Evolutionary conservation across 2,888 invertebrate genomes (phyloP), one percentile per base, ranked within the genome.

Genomic region (Chymomyza caudatula): DNA sequence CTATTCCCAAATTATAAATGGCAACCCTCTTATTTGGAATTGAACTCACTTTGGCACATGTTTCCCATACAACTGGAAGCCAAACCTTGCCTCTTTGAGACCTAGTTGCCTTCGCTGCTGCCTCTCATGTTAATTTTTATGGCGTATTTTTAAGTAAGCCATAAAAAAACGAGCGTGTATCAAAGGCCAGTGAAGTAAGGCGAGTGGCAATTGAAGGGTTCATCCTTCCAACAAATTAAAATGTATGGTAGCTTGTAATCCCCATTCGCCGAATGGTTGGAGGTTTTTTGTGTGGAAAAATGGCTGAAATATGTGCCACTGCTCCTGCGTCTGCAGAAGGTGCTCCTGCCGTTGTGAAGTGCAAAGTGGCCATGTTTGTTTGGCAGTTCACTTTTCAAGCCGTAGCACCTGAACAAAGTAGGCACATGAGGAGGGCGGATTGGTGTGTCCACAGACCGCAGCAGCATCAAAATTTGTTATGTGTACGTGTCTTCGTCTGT

Each of bases 91-190:
- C 15, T 2, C 15, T 17, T 17, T 20, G 51, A 51, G 20, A 20
- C 19, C 19, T 47, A 15, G 17, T 53, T 51, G 52, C 60, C 52
- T 53, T 64, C 55, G 58, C 11, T 25, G 59, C 71, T 65, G 69
- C 60, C 68, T 64, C 72, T 76, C 78, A 61, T 78, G 79, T 80
- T 80, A 79, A 80, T 80, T 80, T 82, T 78, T 79, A 82, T 79
- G 80, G 78, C 78, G 82, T 75, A 70, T 73, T 76, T 47, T 75
- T 76, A 64, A 79, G 73, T 78, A 78, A 78, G 79, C 78, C 76
- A 78, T 80, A 76, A 82, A 82, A 78, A 59, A 58, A 37, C 29
- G 11, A 37, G 29, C 11, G 29, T 37, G 29, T 37, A 6, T 5
- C 25, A 25, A 25, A 25, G 25, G 25, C 25, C n/a, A n/a, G 25